These are phyloP conservation scores for Clytia hemisphaerica DNA, from an alignment of 30 jellyfish, hydroid and myxozoan genomes.

Conservation along the genomic window DNA sequence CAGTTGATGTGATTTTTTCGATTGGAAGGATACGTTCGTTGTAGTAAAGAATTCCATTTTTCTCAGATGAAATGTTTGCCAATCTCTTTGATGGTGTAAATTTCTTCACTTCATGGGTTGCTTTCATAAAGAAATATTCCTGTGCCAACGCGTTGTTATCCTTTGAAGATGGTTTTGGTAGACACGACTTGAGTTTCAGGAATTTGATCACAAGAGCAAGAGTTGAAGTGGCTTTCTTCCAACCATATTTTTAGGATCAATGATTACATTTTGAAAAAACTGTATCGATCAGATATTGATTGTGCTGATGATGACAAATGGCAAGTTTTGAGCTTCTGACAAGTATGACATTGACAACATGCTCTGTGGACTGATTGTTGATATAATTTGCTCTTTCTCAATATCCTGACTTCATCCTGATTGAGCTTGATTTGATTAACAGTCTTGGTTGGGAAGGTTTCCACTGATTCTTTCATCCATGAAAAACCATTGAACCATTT, in stretches of 20 bases:
- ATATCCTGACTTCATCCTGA: background rate
- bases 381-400: background rate
- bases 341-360: conserved; percentile 1
- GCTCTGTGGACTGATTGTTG: background rate
- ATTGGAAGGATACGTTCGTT: background rate
- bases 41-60: too few relatives aligned
- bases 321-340: too few relatives aligned
- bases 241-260: background rate
- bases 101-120: background rate
- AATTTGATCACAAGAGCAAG: background rate
- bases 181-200: too few relatives aligned
- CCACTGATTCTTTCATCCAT: too few relatives aligned
- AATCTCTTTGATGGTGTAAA: too few relatives aligned
- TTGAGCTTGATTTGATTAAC: background rate
- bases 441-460: background rate
- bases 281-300: background rate
- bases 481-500: background rate
- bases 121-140: conserved; percentile 1
- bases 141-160: background rate
- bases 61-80: background rate
- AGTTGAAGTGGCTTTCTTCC: background rate
- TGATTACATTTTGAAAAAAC: background rate
- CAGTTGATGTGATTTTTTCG: background rate
- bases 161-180: too few relatives aligned
- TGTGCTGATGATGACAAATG: too few relatives aligned